phyloP scores from a whole-genome alignment of 2,113 vertebrate species.

The Microcebus lehilahytsara region DNA sequence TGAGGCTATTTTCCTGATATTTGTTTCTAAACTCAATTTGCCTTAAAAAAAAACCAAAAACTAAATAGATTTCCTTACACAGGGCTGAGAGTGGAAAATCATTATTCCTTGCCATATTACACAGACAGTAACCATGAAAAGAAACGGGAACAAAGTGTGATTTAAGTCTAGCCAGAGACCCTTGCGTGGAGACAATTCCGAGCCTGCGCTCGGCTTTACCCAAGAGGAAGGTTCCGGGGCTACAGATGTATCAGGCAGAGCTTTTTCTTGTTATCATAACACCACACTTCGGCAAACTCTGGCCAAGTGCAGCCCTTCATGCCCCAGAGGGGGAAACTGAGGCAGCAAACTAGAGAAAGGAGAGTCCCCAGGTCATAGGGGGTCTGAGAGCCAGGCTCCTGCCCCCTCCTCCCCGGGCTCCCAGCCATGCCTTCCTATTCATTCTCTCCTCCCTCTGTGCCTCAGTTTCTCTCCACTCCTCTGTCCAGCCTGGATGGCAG shows the following conservation, averaged over 20 bases:
- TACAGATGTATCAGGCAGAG: neutral
- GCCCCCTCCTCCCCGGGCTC: no score
- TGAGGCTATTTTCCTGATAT: neutral
- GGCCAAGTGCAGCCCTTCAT: neutral
- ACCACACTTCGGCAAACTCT: no score
- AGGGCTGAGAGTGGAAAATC: neutral
- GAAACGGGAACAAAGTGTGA: neutral
- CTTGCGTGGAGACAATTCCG: neutral
- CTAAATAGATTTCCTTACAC: neutral
- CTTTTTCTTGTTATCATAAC: neutral
- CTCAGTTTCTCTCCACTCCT: neutral
- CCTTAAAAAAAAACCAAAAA: neutral
- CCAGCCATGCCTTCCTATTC: rapidly evolving
- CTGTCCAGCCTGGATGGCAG: neutral
- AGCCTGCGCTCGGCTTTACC: neutral
- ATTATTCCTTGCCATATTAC: neutral
- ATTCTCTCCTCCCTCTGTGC: rapidly evolving
- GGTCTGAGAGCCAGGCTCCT: neutral
- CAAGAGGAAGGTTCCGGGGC: neutral
- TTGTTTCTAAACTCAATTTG: neutral
- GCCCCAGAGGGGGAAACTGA: neutral
- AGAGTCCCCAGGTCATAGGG: no score
- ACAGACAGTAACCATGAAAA: neutral
- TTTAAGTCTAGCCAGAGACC: neutral
- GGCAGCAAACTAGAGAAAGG: neutral